Percentiles rank a stretch among this genome's conserved stretches.
phyloP scores from a whole-genome alignment of 2,797 vertebrate species.

The Columba guinea region DNA sequence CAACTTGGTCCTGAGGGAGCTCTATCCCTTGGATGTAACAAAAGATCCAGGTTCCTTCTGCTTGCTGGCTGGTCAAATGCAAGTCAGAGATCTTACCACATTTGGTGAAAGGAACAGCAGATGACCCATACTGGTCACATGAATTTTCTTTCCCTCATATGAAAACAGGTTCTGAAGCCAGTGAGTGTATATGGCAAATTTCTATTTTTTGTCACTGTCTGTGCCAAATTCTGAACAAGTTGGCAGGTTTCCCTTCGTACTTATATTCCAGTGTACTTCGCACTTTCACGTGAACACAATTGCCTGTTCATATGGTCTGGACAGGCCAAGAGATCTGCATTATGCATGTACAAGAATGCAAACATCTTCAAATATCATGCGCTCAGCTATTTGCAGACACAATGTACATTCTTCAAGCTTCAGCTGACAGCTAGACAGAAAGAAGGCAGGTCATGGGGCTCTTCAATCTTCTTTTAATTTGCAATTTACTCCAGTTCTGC shows the following conservation, averaged over 20 bases:
- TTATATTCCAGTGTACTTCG: not conserved
- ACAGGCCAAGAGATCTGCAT: not conserved
- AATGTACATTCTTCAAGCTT: not conserved
- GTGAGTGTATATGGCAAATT: not conserved
- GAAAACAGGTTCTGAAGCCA: not conserved
- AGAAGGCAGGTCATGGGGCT: not conserved
- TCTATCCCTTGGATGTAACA: not conserved
- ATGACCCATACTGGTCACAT: not conserved
- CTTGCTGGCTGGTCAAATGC: not conserved
- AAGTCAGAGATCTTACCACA: not conserved
- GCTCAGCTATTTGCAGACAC: not conserved
- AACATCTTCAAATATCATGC: not conserved
- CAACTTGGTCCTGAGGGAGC: not conserved
- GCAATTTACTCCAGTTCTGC: not conserved
- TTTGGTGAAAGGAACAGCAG: not conserved
- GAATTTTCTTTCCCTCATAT: not conserved
- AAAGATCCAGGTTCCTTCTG: not conserved
- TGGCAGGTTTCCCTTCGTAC: not conserved
- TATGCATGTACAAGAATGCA: not conserved
- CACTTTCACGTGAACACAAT: not conserved
- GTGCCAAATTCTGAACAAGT: not conserved
- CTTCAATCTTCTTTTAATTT: not conserved
- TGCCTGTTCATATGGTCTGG: not conserved
- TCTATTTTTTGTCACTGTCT: not conserved
- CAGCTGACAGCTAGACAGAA: not conserved